Percentiles rank a stretch among this genome's conserved stretches.
These are phyloP conservation scores for Melanotaenia pygmaea DNA, from an alignment of 2,797 vertebrate species.

Conservation along the genomic window DNA sequence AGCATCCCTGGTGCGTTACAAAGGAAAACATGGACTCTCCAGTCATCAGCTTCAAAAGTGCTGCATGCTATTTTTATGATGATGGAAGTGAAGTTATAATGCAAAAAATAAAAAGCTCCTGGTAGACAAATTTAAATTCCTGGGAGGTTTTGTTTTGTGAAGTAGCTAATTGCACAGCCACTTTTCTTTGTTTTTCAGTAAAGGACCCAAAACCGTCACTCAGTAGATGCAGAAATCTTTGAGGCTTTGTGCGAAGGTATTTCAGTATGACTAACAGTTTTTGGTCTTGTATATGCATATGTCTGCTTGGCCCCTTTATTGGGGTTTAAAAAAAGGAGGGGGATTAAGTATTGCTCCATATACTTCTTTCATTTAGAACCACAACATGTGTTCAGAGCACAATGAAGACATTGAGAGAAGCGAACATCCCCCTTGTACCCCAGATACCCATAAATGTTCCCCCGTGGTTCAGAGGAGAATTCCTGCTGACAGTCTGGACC, in stretches of 20 bases:
- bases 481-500: conserved; percentile 32
- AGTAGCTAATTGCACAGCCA: neutral
- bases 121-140: neutral
- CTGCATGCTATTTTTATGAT: conserved; percentile 2
- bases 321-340: conserved; percentile 19
- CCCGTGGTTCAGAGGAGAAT: conserved; percentile 29
- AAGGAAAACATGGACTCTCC: neutral
- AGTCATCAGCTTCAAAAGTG: neutral
- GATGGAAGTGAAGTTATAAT: neutral
- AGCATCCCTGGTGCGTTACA: neutral
- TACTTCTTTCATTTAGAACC: conserved; percentile 17
- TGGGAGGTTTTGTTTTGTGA: conserved; percentile 2
- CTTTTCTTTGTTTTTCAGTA: neutral
- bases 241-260: conserved; percentile 1
- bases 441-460: conserved; percentile 44
- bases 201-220: neutral
- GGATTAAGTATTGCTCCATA: conserved; percentile 17
- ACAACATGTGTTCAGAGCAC: conserved; percentile 53
- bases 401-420: conserved; percentile 67
- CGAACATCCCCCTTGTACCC: conserved; percentile 13
- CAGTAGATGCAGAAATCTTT: neutral
- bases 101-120: neutral
- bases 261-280: conserved; percentile 4
- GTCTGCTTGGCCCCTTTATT: conserved; percentile 49
- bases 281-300: conserved; percentile 2